These are phyloP conservation scores for Yponomeuta plumbellus DNA, from an alignment of 2,888 invertebrate genomes.

Conservation along the genomic window DNA sequence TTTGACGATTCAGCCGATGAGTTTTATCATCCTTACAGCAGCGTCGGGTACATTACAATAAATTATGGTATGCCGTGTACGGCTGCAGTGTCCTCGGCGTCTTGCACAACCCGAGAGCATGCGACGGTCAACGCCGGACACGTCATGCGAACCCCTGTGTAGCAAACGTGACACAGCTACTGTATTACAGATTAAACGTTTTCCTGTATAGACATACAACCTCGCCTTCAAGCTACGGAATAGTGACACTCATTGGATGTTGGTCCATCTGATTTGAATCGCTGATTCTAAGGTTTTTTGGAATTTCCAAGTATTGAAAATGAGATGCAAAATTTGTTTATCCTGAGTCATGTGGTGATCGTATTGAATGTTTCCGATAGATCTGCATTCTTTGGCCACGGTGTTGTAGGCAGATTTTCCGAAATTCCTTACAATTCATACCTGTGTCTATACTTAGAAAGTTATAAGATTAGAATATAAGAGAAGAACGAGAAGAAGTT, in stretches of 20 bases:
- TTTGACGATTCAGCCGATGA: not conserved
- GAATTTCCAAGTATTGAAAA: not conserved
- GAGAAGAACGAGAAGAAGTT: too few relatives aligned
- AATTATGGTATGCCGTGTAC: constrained; percentile 41
- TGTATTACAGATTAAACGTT: constrained; percentile 55
- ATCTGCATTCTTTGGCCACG: not conserved
- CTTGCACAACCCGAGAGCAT: constrained; percentile 20
- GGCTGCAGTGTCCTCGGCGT: constrained; percentile 24
- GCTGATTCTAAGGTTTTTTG: not conserved
- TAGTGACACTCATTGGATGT: not conserved
- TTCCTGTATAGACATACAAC: constrained; percentile 43
- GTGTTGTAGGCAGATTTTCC: too few relatives aligned
- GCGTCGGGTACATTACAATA: constrained; percentile 6
- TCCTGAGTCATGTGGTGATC: not conserved
- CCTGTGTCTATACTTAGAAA: too few relatives aligned
- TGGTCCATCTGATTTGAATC: not conserved
- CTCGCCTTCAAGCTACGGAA: not conserved
- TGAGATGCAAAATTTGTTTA: constrained; percentile 2
- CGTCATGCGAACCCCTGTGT: constrained; percentile 47
- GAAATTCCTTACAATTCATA: too few relatives aligned
- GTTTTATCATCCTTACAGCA: constrained; percentile 10
- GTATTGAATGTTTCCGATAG: not conserved
- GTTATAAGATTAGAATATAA: too few relatives aligned
- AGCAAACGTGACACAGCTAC: constrained; percentile 55
- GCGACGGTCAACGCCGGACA: constrained; percentile 35